These are phyloP conservation scores for Formica selysi DNA, from an alignment of 1,140 invertebrate genomes.

Conservation along the genomic window DNA sequence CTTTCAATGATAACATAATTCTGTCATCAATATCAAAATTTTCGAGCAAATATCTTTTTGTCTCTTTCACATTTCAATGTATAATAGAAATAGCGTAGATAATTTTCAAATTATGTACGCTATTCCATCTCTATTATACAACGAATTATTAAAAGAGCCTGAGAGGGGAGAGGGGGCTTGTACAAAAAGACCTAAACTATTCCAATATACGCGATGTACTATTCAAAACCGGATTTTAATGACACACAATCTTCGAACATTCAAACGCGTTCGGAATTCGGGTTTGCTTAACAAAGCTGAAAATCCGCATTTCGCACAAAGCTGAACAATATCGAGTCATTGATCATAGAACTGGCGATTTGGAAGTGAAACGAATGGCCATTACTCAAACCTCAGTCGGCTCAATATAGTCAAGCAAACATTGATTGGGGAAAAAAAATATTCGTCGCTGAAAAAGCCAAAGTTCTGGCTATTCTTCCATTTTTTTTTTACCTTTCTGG, in stretches of 20 bases:
- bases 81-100: too few relatives aligned
- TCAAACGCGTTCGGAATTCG: neutral
- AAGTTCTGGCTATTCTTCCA: neutral
- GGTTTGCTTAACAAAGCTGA: neutral
- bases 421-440: conserved; percentile 1
- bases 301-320: neutral
- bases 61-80: neutral
- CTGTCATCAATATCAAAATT: neutral
- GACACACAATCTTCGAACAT: neutral
- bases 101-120: neutral
- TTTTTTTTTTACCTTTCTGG: neutral
- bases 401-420: neutral
- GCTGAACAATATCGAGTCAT: neutral
- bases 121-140: neutral
- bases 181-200: neutral
- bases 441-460: neutral
- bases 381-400: neutral
- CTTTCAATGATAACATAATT: neutral
- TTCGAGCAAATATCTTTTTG: neutral
- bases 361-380: neutral
- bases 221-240: neutral
- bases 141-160: neutral
- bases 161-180: too few relatives aligned
- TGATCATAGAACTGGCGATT: conserved; percentile 4
- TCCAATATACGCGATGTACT: neutral